Evolutionary conservation across 2,113 vertebrate species (phyloP), one percentile per base, ranked within the genome.

Genomic region (Columbina picui): DNA sequence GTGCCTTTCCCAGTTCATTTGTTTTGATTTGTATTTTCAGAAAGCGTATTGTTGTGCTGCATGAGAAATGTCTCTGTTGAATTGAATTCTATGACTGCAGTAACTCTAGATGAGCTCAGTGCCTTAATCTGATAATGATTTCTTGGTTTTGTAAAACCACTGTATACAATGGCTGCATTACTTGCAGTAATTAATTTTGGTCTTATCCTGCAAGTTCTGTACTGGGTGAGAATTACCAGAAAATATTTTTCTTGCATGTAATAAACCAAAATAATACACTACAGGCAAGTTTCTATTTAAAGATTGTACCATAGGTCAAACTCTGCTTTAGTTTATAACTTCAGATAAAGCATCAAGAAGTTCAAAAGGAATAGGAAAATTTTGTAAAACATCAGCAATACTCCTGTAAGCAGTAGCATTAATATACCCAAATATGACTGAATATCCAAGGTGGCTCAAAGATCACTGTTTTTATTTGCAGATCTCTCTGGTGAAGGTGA

Each of bases 1-100:
- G 0, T 61, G 61, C 63, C 75, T 92, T 79, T 68, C 55, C 67
- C 47, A 49, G 76, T 86, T 90, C 49, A 55, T 79, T 93, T 91
- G 39, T 39, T 71, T 56, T 93, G 91, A 93, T 95, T 94, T 92
- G 55, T 87, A 29, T 68, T 76, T 94, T 87, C 59, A 82, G 86
- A 91, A 90, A 79, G 21, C 0, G 0, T 78, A 59, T 50, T 29
- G 57, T 55, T 90, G 30, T 84, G 23, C 41, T 81, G 68, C 64
- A 52, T 81, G 56, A 88, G 49, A 86, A 97, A 76, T 63, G 19
- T 49, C 57, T 79, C 50, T 60, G 38, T 43, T 93, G 67, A 91
- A 77, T 32, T 75, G 45, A 89, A 65, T 84, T 74, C 68, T 73
- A 39, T 82, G 57, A 43, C 71, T 94, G 64, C 52, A 74, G 45